Percentiles rank a stretch among this genome's conserved stretches.
Conservation (phyloP, 1,140 invertebrate species). For the Calliphora vicina region DNA sequence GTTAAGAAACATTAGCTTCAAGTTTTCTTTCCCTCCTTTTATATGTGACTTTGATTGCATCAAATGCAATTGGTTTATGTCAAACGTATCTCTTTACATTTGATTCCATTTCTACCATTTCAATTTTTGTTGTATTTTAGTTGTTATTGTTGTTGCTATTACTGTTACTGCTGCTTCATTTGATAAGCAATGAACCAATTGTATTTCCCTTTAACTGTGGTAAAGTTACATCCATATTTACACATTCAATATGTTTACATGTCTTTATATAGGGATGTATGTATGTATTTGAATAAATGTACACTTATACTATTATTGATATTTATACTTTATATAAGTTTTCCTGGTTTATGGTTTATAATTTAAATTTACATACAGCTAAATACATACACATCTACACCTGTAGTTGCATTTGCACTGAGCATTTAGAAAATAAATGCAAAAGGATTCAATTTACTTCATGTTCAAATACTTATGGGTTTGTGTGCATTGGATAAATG, state of each 20-base stretch:
- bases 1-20: constrained; percentile 33
- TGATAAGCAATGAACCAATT: constrained; percentile 34
- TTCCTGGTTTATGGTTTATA: constrained; percentile 28
- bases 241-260: neutral
- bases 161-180: constrained; percentile 25
- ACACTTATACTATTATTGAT: neutral
- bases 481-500: neutral
- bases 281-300: neutral
- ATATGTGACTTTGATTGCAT: constrained; percentile 32
- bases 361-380: constrained; percentile 3
- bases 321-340: neutral
- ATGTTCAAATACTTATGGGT: neutral
- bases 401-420: too few species aligned
- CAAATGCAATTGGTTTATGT: constrained; percentile 35
- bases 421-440: neutral
- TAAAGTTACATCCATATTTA: neutral
- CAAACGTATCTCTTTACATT: constrained; percentile 23
- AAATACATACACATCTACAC: neutral
- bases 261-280: neutral
- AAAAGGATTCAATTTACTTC: neutral
- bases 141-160: neutral
- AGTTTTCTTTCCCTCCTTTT: neutral
- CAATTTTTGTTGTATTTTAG: neutral
- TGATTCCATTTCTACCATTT: neutral
- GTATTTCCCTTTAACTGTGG: constrained; percentile 15